phyloP scores from a whole-genome alignment of 2,113 vertebrate genomes.

The Mirza zaza region DNA sequence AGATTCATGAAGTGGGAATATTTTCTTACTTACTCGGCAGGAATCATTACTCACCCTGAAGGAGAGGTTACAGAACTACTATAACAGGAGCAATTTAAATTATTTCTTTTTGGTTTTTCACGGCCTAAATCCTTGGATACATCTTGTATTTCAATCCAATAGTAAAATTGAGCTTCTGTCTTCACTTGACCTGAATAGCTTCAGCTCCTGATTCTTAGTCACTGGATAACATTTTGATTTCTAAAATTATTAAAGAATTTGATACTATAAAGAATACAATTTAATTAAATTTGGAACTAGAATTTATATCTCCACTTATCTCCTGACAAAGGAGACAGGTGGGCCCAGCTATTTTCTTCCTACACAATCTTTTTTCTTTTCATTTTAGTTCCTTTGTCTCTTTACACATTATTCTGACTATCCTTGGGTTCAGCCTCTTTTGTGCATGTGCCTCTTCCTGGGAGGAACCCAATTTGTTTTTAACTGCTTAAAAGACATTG shows the following conservation, averaged over 20 bases:
- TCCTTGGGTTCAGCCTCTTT: neutral
- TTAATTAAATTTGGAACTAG: neutral
- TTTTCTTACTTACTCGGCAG: neutral
- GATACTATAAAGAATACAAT: neutral
- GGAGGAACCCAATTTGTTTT: neutral
- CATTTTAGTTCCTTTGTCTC: neutral
- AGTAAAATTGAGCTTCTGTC: neutral
- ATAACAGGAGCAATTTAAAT: neutral
- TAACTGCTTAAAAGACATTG: neutral
- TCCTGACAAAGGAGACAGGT: neutral
- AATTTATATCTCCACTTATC: neutral
- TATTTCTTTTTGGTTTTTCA: neutral
- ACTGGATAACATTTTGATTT: neutral
- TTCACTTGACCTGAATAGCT: neutral
- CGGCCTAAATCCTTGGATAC: neutral
- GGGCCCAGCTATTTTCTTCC: neutral
- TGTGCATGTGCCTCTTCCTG: neutral
- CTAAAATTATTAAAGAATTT: neutral
- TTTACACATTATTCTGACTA: neutral
- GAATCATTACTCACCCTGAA: neutral
- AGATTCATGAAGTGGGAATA: neutral
- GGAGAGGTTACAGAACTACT: neutral
- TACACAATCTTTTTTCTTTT: neutral
- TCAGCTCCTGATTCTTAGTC: neutral
- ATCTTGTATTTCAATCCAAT: accelerated